Percentiles rank a stretch among this genome's conserved stretches.
These are phyloP conservation scores for Ethmia dodecea DNA, from an alignment of 2,888 invertebrate species.

Conservation along the genomic window DNA sequence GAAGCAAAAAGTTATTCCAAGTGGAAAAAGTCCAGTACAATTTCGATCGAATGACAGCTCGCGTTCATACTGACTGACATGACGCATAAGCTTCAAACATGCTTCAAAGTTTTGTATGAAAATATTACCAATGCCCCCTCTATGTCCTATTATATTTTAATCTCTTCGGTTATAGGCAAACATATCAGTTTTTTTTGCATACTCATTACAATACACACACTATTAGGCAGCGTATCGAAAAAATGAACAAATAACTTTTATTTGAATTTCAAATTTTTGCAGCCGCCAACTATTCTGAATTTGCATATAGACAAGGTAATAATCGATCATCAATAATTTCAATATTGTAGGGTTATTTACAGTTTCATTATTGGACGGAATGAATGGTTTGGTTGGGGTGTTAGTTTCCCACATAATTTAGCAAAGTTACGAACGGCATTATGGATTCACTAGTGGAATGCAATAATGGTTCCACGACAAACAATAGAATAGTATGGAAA, in stretches of 20 bases:
- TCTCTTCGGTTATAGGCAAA: conserved; percentile 28
- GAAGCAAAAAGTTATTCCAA: too few relatives aligned
- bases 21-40: too few relatives aligned
- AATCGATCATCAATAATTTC: conserved; percentile 58
- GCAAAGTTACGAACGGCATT: too few relatives aligned
- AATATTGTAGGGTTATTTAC: conserved; percentile 41
- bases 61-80: too few relatives aligned
- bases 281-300: conserved; percentile 46
- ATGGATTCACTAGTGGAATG: too few relatives aligned
- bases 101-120: too few relatives aligned
- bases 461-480: too few relatives aligned
- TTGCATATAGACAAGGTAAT: conserved; percentile 69
- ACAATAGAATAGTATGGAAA: too few relatives aligned
- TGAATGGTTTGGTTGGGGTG: conserved; percentile 25
- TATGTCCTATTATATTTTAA: too few relatives aligned
- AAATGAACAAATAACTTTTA: conserved; percentile 58
- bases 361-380: conserved; percentile 30
- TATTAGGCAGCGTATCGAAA: conserved; percentile 59
- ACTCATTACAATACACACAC: conserved; percentile 45
- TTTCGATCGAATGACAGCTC: too few relatives aligned
- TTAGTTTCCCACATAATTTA: conserved; percentile 30
- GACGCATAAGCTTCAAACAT: too few relatives aligned
- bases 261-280: conserved; percentile 67
- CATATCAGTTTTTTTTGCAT: conserved; percentile 51
- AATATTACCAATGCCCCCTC: too few relatives aligned